A percentile compares a stretch with the other conserved stretches of the same genome.
Evolutionary conservation across 2,113 vertebrate species (phyloP).

Genomic region (Todiramphus saurophagus): DNA sequence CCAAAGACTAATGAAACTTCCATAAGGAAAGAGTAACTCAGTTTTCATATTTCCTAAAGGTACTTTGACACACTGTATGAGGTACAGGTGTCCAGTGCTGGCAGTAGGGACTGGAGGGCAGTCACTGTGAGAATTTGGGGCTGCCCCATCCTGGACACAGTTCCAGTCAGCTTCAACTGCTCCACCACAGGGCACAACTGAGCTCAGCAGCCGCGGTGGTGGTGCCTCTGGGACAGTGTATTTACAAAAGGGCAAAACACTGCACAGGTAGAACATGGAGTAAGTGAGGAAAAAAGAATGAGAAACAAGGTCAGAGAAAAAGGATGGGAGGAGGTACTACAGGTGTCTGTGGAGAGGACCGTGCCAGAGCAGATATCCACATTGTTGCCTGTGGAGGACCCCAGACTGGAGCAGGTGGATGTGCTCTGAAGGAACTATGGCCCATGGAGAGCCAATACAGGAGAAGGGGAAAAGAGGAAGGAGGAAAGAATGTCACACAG

Average conservation of each 20-base stretch:
- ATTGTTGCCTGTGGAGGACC: background rate
- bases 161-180: accelerated
- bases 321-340: background rate
- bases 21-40: background rate
- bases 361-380: background rate
- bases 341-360: background rate
- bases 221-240: accelerated
- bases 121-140: accelerated
- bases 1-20: background rate
- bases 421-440: background rate
- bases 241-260: background rate
- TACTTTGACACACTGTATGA: background rate
- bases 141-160: background rate
- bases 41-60: background rate
- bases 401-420: background rate
- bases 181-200: accelerated
- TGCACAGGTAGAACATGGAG: too few species aligned
- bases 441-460: too few species aligned
- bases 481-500: background rate
- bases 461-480: background rate
- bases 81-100: accelerated
- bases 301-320: background rate
- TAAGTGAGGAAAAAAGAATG: too few species aligned
- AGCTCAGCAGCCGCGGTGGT: accelerated
- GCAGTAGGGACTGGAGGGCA: accelerated